Evolutionary conservation across 1,140 invertebrate species (phyloP), one percentile per base, ranked within the genome.

Genomic region (Drosophila orena): DNA sequence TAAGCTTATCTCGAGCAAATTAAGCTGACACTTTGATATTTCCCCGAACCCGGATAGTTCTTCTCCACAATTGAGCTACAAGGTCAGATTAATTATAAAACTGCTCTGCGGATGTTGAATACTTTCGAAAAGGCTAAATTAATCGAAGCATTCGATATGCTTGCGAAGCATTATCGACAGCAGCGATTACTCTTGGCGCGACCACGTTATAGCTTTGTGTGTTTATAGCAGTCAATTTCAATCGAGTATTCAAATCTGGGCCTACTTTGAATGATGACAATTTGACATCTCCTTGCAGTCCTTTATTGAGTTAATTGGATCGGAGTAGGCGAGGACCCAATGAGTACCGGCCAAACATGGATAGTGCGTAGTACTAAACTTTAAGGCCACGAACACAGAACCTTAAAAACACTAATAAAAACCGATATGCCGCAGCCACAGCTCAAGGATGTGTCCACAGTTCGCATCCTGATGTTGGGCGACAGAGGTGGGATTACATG

Each of bases 401-500:
- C 30, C 14, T 15, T 35, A 22, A 69, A 50, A 20, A 37, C 5
- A 15, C 17, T 15, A 5, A 35, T 0, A 56, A 35, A n/a, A 1
- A 20, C 17, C n/a, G 24, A 24, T 27, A 73, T 72, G 49, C 17
- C 5, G 20, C 40, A 54, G 46, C 24, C 14, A 15, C 7, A 47
- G 17, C 7, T 61, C 12, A 12, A 60, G 20, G 40, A 81, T 54
- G 57, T 84, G 30, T 5, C 61, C 38, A 86, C 81, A 12, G 46
- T 61, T 5, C 77, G 81, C 7, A 86, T 84, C 15, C 40, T 84
- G 3, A 44, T 84, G 35, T 35, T 84, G 27, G 81, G 81, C 30
- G 72, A 84, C 20, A 47, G 56, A 61, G 81, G 81, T 84, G 22
- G n/a, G 27, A 12, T 35, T 20, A 35, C 11, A 35, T 35, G 3